These are phyloP conservation scores for Ostrea edulis DNA, from an alignment of 1,140 invertebrate genomes.

Conservation along the genomic window DNA sequence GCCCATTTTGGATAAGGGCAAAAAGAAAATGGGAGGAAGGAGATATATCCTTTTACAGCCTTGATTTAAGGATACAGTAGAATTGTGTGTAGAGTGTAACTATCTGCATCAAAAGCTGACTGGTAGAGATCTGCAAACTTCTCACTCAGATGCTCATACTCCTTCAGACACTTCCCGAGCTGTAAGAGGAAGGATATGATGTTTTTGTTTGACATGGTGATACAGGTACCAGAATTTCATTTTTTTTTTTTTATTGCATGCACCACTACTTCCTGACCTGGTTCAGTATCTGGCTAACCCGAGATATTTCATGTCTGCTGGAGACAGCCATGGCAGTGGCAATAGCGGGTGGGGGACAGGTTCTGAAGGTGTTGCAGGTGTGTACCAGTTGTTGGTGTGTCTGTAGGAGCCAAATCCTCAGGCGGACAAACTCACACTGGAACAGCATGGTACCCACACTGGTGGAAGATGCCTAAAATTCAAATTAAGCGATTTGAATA, in stretches of 20 bases:
- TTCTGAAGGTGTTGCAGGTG: constrained; percentile 85
- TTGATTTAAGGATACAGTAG: constrained; percentile 81
- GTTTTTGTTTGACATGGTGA: too few relatives aligned
- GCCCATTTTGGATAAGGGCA: too few relatives aligned
- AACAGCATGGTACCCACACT: constrained; percentile 86
- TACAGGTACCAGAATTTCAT: too few relatives aligned
- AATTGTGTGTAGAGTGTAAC: constrained; percentile 87
- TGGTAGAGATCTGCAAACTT: constrained; percentile 92
- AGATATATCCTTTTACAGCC: too few relatives aligned
- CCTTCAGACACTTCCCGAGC: constrained; percentile 88
- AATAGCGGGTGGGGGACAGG: constrained; percentile 95
- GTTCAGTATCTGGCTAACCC: constrained; percentile 90
- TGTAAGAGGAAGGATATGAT: constrained; percentile 71
- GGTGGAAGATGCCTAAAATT: constrained; percentile 84
- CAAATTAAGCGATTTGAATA: not conserved
- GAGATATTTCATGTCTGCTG: constrained; percentile 89
- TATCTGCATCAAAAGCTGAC: constrained; percentile 95
- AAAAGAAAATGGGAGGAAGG: too few relatives aligned
- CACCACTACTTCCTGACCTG: constrained; percentile 79
- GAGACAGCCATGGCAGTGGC: constrained; percentile 89
- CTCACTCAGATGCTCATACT: constrained; percentile 87
- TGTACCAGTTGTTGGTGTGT: constrained; percentile 86
- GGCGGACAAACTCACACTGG: constrained; percentile 88
- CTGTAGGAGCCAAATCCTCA: constrained; percentile 88
- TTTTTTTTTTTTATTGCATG: too few relatives aligned